Conservation (phyloP, 1,140 invertebrate genomes). For the Ooceraea biroi region DNA sequence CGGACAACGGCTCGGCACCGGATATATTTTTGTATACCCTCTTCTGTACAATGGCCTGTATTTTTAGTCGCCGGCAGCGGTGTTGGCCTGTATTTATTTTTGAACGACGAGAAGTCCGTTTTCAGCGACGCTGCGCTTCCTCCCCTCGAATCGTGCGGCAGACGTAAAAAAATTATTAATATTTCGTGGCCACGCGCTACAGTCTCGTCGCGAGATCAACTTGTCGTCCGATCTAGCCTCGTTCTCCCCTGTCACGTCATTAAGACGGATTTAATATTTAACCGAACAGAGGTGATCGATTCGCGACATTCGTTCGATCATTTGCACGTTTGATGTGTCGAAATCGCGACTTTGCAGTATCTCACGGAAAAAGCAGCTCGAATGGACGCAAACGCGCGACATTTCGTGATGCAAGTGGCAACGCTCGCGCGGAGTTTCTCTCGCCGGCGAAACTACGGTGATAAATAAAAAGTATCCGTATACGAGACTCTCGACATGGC, state of each 20-base stretch:
- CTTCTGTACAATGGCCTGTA: slow-evolving; percentile 53
- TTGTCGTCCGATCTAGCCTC: slow-evolving; percentile 4
- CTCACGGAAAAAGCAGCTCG: slow-evolving; percentile 22
- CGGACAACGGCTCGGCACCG: slow-evolving; percentile 46
- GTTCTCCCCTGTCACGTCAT: not conserved
- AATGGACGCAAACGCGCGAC: slow-evolving; percentile 17
- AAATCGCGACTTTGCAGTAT: slow-evolving; percentile 15
- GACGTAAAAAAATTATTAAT: slow-evolving; percentile 38
- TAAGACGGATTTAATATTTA: slow-evolving; percentile 1
- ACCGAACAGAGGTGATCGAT: not conserved
- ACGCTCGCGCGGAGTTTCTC: not conserved
- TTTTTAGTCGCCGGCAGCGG: slow-evolving; percentile 36
- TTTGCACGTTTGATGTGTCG: not conserved
- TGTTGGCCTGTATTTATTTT: slow-evolving; percentile 59
- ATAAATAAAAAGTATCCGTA: slow-evolving; percentile 79
- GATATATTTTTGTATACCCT: slow-evolving; percentile 53
- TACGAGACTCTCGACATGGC: slow-evolving; percentile 20
- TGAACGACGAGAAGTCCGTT: slow-evolving; percentile 24
- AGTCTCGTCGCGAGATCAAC: slow-evolving; percentile 3
- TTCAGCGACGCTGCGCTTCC: not conserved
- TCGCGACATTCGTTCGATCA: not conserved
- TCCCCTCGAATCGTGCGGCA: not conserved
- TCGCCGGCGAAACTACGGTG: slow-evolving; percentile 68
- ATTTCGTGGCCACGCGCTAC: not conserved
- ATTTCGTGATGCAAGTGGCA: slow-evolving; percentile 27